Evolutionary conservation across 1,140 invertebrate species (phyloP).

Genomic region (Drosophila kepulauana): DNA sequence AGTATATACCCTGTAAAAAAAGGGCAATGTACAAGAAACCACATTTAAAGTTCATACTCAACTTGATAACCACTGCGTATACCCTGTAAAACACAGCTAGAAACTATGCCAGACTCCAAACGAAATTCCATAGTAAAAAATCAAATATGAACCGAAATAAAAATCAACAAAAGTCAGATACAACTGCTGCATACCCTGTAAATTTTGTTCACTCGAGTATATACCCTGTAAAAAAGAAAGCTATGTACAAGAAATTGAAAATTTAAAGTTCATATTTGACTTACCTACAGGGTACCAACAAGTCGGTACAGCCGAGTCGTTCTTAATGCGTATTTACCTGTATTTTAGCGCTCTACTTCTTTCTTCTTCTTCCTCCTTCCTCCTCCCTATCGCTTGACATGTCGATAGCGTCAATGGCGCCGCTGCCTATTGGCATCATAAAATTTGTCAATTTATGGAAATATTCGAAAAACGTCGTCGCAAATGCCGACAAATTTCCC

Average conservation of each 20-base stretch:
- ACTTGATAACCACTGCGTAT: slow-evolving; percentile 2
- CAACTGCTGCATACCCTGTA: background rate
- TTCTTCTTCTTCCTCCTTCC: background rate
- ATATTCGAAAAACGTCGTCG: slow-evolving; percentile 40
- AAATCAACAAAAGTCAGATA: too few relatives aligned
- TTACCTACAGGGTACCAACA: background rate
- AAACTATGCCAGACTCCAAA: background rate
- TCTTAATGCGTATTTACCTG: background rate
- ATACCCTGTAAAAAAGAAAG: too few relatives aligned
- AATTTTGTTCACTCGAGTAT: too few relatives aligned
- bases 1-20: too few relatives aligned
- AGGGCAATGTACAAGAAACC: too few relatives aligned
- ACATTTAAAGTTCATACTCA: too few relatives aligned
- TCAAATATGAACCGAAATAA: too few relatives aligned
- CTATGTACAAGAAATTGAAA: too few relatives aligned
- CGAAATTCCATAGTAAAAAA: background rate
- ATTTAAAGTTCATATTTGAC: background rate
- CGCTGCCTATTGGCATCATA: slow-evolving; percentile 56
- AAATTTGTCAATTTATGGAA: slow-evolving; percentile 68
- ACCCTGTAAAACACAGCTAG: slow-evolving; percentile 9
- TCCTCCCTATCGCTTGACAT: slow-evolving; percentile 3
- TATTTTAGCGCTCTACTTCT: background rate
- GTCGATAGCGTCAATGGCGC: slow-evolving; percentile 42
- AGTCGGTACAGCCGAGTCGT: background rate
- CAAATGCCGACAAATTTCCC: slow-evolving; percentile 37